Evolutionary conservation across 2,797 vertebrate species (phyloP).

Genomic region (Discoglossus pictus): DNA sequence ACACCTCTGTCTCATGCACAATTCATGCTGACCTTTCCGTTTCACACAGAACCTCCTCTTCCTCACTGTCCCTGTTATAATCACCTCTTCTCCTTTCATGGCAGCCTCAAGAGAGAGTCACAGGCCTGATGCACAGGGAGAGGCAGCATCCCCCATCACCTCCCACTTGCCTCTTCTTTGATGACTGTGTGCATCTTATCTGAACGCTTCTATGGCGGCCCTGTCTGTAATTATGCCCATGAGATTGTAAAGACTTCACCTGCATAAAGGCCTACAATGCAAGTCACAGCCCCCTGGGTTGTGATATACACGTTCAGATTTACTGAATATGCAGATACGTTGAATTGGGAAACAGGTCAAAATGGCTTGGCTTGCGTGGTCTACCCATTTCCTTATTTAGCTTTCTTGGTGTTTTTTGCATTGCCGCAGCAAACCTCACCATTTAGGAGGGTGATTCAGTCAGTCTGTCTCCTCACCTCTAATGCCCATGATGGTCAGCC

Average conservation of each 20-base stretch:
- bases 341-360: too few species aligned
- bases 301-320: too few species aligned
- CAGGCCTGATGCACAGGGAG: slow-evolving; percentile 11
- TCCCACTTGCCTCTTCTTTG: slow-evolving; percentile 15
- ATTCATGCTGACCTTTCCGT: slow-evolving; percentile 78
- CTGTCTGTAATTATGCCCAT: slow-evolving; percentile 15
- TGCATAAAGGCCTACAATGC: background rate
- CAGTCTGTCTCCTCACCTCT: too few species aligned
- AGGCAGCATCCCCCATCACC: background rate
- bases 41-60: slow-evolving; percentile 30
- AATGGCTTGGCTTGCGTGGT: too few species aligned
- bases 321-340: too few species aligned
- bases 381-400: too few species aligned
- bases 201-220: background rate
- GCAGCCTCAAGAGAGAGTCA: slow-evolving; percentile 13
- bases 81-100: slow-evolving; percentile 7
- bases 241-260: background rate
- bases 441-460: too few species aligned
- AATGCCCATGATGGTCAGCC: too few species aligned
- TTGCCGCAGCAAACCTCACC: too few species aligned
- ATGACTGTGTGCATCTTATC: background rate
- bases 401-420: too few species aligned
- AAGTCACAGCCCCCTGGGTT: too few species aligned
- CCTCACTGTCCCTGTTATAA: slow-evolving; percentile 30
- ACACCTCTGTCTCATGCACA: slow-evolving; percentile 72